Evolutionary conservation across 2,113 vertebrate genomes (phyloP).

Genomic region (Misgurnus mizolepis): DNA sequence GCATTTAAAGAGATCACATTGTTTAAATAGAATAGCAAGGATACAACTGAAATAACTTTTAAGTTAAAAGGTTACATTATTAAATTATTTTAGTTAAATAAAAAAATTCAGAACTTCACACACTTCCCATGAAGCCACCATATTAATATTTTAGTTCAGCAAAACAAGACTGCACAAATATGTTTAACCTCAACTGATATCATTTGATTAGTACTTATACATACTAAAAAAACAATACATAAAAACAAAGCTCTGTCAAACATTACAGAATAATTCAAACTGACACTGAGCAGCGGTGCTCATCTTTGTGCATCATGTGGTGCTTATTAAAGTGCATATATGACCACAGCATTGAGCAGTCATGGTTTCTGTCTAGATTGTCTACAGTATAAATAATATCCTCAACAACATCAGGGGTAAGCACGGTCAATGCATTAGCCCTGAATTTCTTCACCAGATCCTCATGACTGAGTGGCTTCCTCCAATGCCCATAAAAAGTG

Average conservation of each 20-base stretch:
- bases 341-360: slow-evolving; percentile 70
- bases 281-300: slow-evolving; percentile 6
- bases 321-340: slow-evolving; percentile 73
- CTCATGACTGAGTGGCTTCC: slow-evolving; percentile 82
- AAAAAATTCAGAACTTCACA: background rate
- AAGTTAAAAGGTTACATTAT: background rate
- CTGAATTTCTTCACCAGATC: slow-evolving; percentile 85
- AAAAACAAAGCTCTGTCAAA: background rate
- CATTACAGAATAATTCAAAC: slow-evolving; percentile 17
- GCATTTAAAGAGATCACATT: slow-evolving; percentile 15
- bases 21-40: background rate
- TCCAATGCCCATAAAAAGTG: slow-evolving; percentile 94
- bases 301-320: background rate
- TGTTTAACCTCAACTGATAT: too few species aligned
- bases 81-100: background rate
- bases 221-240: background rate
- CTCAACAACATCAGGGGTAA: slow-evolving; percentile 73
- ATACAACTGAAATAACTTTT: background rate
- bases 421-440: slow-evolving; percentile 68
- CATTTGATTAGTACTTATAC: background rate
- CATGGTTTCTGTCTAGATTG: slow-evolving; percentile 77
- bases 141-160: too few species aligned
- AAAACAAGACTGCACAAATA: too few species aligned
- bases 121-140: too few species aligned
- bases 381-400: slow-evolving; percentile 73